A percentile compares a stretch with the other conserved stretches of the same genome.
Conservation (phyloP, 2,888 invertebrate species). For the Drosophila formosana region DNA sequence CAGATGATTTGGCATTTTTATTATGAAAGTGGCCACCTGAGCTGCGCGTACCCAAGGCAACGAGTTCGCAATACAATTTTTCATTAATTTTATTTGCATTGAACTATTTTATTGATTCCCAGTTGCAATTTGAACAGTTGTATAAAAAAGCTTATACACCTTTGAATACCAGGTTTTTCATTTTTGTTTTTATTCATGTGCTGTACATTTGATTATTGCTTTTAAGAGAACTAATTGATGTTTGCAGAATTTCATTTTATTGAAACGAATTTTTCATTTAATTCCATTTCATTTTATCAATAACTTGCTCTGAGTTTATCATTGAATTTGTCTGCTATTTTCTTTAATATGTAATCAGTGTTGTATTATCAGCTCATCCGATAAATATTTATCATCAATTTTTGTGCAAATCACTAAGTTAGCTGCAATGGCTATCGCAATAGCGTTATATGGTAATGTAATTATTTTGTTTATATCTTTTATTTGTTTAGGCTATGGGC, state of each 20-base stretch:
- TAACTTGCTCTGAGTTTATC: background rate
- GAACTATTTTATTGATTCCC: conserved; percentile 33
- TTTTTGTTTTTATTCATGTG: conserved; percentile 8
- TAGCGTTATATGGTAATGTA: conserved; percentile 35
- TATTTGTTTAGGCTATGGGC: conserved; percentile 27
- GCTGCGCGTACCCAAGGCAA: conserved; percentile 16
- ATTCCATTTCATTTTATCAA: background rate
- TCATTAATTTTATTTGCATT: conserved; percentile 21
- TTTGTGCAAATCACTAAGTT: background rate
- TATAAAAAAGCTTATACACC: background rate
- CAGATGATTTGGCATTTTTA: conserved; percentile 53
- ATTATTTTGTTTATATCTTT: conserved; percentile 17
- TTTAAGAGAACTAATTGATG: conserved; percentile 3
- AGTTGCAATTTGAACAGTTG: conserved; percentile 11
- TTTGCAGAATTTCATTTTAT: conserved; percentile 4
- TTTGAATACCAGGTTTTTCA: background rate
- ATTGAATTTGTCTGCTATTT: conserved; percentile 6
- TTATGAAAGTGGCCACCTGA: conserved; percentile 19
- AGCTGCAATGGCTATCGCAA: conserved; percentile 12
- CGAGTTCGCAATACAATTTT: conserved; percentile 6
- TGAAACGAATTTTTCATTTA: background rate
- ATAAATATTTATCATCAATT: conserved; percentile 20
- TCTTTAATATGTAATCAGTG: conserved; percentile 4
- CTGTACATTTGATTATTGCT: background rate
- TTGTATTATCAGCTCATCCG: conserved; percentile 14